Evolutionary conservation across 2,888 invertebrate species (phyloP).

Genomic region (Papilio protenor): DNA sequence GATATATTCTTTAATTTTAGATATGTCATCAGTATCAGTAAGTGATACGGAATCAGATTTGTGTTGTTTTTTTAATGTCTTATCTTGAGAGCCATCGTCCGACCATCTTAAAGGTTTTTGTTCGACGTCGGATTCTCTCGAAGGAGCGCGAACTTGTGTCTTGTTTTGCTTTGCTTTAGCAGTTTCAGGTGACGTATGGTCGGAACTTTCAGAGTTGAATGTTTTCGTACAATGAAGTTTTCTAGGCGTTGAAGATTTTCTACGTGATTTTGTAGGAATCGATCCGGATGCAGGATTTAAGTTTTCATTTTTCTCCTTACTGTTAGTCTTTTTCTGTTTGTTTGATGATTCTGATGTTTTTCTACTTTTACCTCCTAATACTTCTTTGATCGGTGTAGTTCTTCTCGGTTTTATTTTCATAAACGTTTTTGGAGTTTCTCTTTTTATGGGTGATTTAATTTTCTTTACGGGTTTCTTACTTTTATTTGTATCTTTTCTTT

Average conservation of each 20-base stretch:
- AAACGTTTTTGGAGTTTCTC: slow-evolving; percentile 64
- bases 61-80: slow-evolving; percentile 54
- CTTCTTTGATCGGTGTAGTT: slow-evolving; percentile 66
- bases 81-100: slow-evolving; percentile 74
- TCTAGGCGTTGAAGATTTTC: slow-evolving; percentile 80
- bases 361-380: slow-evolving; percentile 53
- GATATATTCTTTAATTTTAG: slow-evolving; percentile 74
- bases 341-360: slow-evolving; percentile 54
- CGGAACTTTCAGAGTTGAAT: slow-evolving; percentile 66
- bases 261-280: slow-evolving; percentile 72
- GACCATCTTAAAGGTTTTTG: slow-evolving; percentile 71
- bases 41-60: slow-evolving; percentile 38
- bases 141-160: slow-evolving; percentile 47
- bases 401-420: slow-evolving; percentile 75
- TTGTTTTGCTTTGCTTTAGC: slow-evolving; percentile 48
- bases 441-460: slow-evolving; percentile 64
- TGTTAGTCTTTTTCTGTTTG: slow-evolving; percentile 46
- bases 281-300: slow-evolving; percentile 49
- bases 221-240: slow-evolving; percentile 74
- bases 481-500: slow-evolving; percentile 51
- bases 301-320: slow-evolving; percentile 59
- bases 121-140: slow-evolving; percentile 69
- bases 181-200: slow-evolving; percentile 62
- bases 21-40: slow-evolving; percentile 71
- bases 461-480: slow-evolving; percentile 55